phyloP scores from a whole-genome alignment of 2,797 vertebrate genomes.

The Cyclopterus lumpus region DNA sequence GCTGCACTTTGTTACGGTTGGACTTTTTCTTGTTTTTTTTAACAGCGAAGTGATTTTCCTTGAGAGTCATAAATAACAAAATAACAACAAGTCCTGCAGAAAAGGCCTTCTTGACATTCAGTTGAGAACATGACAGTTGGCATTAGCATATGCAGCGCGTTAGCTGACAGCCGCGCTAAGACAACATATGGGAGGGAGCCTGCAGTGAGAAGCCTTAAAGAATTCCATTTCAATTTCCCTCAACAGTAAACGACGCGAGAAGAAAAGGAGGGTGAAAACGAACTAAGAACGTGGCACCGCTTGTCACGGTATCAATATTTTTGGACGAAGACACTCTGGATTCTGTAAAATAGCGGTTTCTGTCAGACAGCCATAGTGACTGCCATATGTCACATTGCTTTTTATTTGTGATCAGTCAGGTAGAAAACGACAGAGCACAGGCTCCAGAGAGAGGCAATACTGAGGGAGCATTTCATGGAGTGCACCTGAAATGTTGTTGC shows the following conservation, averaged over 20 bases:
- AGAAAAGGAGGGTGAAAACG: not conserved
- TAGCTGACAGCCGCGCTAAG: conserved; percentile 57
- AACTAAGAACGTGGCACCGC: not conserved
- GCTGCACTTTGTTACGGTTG: conserved; percentile 46
- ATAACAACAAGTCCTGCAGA: not conserved
- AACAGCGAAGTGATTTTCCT: not conserved
- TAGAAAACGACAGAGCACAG: conserved; percentile 71
- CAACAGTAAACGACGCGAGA: conserved; percentile 2
- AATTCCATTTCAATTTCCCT: conserved; percentile 30
- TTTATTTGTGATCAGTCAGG: conserved; percentile 78
- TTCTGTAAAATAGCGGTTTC: conserved; percentile 35
- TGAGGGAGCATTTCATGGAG: conserved; percentile 70
- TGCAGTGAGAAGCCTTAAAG: conserved; percentile 48
- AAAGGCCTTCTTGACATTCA: conserved; percentile 14
- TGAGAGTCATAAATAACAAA: conserved; percentile 28
- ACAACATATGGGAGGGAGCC: conserved; percentile 33
- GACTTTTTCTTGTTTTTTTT: not conserved
- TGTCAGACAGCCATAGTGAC: conserved; percentile 59
- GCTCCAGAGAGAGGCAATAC: conserved; percentile 57
- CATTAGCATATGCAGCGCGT: conserved; percentile 63
- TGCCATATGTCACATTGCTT: conserved; percentile 75
- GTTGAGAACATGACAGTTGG: conserved; percentile 46
- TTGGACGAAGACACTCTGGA: conserved; percentile 27
- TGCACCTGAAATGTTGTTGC: conserved; percentile 79
- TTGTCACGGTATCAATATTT: conserved; percentile 34